phyloP scores from a whole-genome alignment of 2,888 invertebrate genomes.

The Liposcelis brunnea region DNA sequence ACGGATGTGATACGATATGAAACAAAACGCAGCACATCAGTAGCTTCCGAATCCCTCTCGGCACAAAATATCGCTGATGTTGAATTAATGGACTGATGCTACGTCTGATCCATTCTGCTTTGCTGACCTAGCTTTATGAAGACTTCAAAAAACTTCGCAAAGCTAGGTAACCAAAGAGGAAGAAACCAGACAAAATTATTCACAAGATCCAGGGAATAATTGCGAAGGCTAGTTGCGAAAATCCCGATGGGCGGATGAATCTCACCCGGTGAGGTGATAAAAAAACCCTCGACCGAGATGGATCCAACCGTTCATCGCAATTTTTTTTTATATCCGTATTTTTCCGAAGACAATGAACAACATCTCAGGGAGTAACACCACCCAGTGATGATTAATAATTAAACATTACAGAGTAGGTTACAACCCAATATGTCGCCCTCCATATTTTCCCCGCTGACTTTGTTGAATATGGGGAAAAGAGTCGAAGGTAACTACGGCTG shows the following conservation, averaged over 20 bases:
- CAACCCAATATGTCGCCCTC: background rate
- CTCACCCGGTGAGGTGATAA: slow-evolving; percentile 26
- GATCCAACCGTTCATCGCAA: slow-evolving; percentile 12
- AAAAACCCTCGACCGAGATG: slow-evolving; percentile 10
- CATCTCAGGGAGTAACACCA: slow-evolving; percentile 22
- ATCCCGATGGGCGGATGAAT: slow-evolving; percentile 22
- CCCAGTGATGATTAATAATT: slow-evolving; percentile 23
- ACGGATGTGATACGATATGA: slow-evolving; percentile 26
- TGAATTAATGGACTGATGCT: slow-evolving; percentile 11
- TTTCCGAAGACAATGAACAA: background rate
- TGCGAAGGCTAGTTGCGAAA: slow-evolving; percentile 17
- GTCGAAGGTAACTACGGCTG: slow-evolving; percentile 27
- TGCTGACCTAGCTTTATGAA: slow-evolving; percentile 30
- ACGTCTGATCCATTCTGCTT: slow-evolving; percentile 22
- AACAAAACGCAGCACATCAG: slow-evolving; percentile 25
- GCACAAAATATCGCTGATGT: too few species aligned
- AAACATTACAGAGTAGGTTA: slow-evolving; percentile 15
- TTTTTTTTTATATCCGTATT: too few species aligned
- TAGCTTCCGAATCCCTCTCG: slow-evolving; percentile 24
- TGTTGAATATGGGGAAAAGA: background rate
- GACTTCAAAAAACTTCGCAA: slow-evolving; percentile 25
- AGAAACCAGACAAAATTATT: slow-evolving; percentile 18
- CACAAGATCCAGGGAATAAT: too few species aligned
- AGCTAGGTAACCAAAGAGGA: slow-evolving; percentile 41
- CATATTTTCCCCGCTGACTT: too few species aligned